A percentile compares a stretch with the other conserved stretches of the same genome.
These are phyloP conservation scores for Enteromius argenteus DNA, from an alignment of 2,797 vertebrate species.

Conservation along the genomic window DNA sequence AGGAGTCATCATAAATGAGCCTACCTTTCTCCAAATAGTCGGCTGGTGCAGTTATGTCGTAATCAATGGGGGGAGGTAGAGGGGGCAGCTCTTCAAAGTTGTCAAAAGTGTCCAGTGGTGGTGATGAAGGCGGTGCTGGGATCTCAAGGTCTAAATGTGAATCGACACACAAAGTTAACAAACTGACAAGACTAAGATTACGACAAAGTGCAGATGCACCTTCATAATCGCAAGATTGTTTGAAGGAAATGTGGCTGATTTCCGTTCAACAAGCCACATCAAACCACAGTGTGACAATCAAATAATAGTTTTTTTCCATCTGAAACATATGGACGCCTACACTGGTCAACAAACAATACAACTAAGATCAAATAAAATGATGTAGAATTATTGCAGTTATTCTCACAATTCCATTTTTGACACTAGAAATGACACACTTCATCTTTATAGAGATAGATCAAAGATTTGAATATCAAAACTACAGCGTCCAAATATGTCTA, in stretches of 20 bases:
- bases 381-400: not conserved
- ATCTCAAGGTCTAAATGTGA: slow-evolving; percentile 73
- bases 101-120: slow-evolving; percentile 55
- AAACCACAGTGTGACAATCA: not conserved
- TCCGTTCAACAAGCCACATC: not conserved
- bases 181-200: not conserved
- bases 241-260: not conserved
- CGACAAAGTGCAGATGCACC: not conserved
- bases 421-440: not conserved
- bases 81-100: slow-evolving; percentile 69
- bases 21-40: slow-evolving; percentile 77
- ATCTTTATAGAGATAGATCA: not conserved
- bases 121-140: slow-evolving; percentile 66
- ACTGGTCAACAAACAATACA: not conserved
- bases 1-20: not conserved
- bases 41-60: slow-evolving; percentile 60
- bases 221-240: not conserved
- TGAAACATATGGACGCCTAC: not conserved
- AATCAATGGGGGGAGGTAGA: slow-evolving; percentile 76
- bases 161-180: slow-evolving; percentile 11
- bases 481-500: not conserved
- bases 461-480: not conserved
- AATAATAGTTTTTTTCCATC: not conserved
- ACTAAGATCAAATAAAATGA: not conserved
- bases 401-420: not conserved